These are phyloP conservation scores for Vulpes ferrilata DNA, from an alignment of 2,113 vertebrate genomes.

Conservation along the genomic window DNA sequence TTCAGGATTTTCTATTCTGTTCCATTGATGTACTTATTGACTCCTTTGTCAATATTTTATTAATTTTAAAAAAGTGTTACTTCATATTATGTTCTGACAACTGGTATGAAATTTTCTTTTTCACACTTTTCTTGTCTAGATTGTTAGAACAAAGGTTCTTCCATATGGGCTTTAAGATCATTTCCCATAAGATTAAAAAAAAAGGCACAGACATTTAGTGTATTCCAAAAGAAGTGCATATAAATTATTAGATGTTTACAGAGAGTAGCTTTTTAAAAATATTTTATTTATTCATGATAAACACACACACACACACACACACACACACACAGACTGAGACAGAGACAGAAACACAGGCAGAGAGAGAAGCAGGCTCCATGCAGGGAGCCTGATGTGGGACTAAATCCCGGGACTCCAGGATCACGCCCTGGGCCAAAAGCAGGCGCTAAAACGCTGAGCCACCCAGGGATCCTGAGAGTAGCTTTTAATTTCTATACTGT, in stretches of 20 bases:
- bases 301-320: no score
- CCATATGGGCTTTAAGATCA: constrained; percentile 1
- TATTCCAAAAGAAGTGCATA: background rate
- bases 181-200: background rate
- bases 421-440: no score
- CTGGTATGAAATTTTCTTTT: background rate
- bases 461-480: background rate
- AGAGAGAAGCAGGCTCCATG: no score
- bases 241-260: constrained; percentile 17
- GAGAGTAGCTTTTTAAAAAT: background rate
- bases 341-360: no score
- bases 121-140: constrained; percentile 3
- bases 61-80: background rate
- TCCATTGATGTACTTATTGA: background rate
- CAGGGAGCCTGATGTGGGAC: no score
- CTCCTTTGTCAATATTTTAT: background rate
- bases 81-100: background rate
- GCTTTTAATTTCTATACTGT: constrained; percentile 28
- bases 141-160: background rate
- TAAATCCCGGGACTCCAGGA: no score
- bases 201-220: background rate
- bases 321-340: no score
- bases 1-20: background rate
- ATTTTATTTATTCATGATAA: no score
- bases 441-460: no score